Base-by-base conservation (phyloP, 2,797 vertebrate genomes). In the Acestrorhynchus altus region DNA sequence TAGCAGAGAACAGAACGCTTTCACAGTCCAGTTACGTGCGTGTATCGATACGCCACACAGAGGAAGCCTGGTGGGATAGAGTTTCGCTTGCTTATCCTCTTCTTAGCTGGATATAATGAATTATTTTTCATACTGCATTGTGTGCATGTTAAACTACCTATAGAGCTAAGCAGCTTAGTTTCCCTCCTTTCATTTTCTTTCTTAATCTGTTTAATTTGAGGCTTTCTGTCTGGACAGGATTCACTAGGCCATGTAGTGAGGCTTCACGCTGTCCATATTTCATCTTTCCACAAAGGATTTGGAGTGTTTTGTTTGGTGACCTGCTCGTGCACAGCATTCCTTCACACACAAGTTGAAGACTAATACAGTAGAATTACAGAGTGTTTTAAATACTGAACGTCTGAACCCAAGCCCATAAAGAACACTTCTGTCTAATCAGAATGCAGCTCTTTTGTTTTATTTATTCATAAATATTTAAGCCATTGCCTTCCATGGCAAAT, bases 121-220 rank as follows among this genome's bases (percentile, higher is more conserved):
- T 73, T 73, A 76, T 76, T 81, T 81, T 74, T 64, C 39, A 64
- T 77, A 66, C 61, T 46, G 35, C 72, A 81, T 77, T 81, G 75
- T 68, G 56, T 35, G 69, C 60, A 74, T 69, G 70, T 72, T 80
- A 71, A 72, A 68, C 68, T 77, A 73, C 51, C 75, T 76, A 75
- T 61, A 81, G 18, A 51, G 20, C 10, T 74, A 78, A 81, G 71
- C 70, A 74, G 57, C 71, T 81, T 78, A 74, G 54, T 1, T 24
- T 16, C 31, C 31, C 31, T 35, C 5, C 31, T 40, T 40, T 61
- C 28, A 18, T 60, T 61, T 61, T 49, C 24, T 51, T 67, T 28
- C 8, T 49, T 67, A 49, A 31, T 49, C 24, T 51, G 65, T 67
- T 28, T 49, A 28, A n/a, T 67, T 28, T 51, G 65, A 61, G 57